These are phyloP conservation scores for Drosophila ambigua DNA, from an alignment of 1,140 invertebrate species.

Conservation along the genomic window DNA sequence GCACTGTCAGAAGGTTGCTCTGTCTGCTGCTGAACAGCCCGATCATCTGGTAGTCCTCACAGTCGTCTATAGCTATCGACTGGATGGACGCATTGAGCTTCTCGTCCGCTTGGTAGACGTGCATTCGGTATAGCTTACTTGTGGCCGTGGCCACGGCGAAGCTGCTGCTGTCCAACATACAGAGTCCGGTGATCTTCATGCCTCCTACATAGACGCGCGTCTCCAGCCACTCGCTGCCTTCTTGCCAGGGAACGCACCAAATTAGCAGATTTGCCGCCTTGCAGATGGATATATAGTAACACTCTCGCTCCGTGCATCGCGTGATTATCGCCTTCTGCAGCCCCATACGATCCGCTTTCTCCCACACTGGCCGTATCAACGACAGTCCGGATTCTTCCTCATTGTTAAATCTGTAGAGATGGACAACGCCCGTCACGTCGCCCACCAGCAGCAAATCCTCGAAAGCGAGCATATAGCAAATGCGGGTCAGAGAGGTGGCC, in stretches of 20 bases:
- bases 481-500: constrained; percentile 50
- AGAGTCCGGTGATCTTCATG: constrained; percentile 64
- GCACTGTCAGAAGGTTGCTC: constrained; percentile 44
- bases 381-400: neutral
- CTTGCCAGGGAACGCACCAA: constrained; percentile 35
- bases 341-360: constrained; percentile 56
- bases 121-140: constrained; percentile 22
- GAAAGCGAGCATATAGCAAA: constrained; percentile 40
- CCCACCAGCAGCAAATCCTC: constrained; percentile 59
- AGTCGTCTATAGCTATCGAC: constrained; percentile 13
- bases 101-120: constrained; percentile 23
- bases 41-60: constrained; percentile 34
- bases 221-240: constrained; percentile 25
- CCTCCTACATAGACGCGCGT: constrained; percentile 54
- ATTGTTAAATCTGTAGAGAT: constrained; percentile 34
- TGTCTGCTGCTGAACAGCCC: constrained; percentile 46
- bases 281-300: constrained; percentile 57
- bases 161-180: neutral
- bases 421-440: constrained; percentile 37
- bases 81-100: constrained; percentile 37
- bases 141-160: constrained; percentile 39
- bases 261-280: constrained; percentile 63
- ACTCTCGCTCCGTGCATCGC: constrained; percentile 7
- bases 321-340: constrained; percentile 52
- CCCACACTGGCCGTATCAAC: constrained; percentile 53